Conservation (phyloP, 2,888 invertebrate species). For the Phyto melanocephala region DNA sequence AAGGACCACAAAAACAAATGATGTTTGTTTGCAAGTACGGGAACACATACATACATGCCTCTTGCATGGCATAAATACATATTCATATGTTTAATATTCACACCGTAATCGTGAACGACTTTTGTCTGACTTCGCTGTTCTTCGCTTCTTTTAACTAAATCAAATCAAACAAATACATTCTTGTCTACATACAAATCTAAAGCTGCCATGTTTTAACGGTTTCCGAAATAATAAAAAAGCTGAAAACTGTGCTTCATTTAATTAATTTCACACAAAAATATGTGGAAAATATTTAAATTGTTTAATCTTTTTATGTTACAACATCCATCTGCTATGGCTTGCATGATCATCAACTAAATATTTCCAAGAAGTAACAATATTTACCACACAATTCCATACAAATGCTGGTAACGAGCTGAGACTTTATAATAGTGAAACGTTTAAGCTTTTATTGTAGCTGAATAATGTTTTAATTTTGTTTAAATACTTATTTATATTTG, state of each 20-base stretch:
- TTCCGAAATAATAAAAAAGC: conserved; percentile 17
- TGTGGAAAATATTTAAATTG: conserved; percentile 16
- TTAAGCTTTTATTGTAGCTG: neutral
- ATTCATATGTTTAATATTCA: conserved; percentile 10
- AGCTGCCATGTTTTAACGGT: conserved; percentile 31
- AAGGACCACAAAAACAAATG: neutral
- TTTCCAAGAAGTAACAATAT: conserved; percentile 23
- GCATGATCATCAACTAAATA: neutral
- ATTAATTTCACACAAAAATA: conserved; percentile 50
- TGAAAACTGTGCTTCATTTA: conserved; percentile 23
- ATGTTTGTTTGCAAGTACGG: neutral
- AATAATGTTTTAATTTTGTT: neutral
- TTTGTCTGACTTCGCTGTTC: neutral
- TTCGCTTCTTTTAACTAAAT: conserved; percentile 5
- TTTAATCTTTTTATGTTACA: neutral
- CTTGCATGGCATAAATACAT: neutral
- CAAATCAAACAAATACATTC: neutral
- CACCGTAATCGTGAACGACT: conserved; percentile 22
- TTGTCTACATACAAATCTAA: neutral
- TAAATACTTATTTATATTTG: too few species aligned
- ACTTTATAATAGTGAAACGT: neutral
- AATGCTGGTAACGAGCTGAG: neutral
- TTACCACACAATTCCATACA: neutral
- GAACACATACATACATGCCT: neutral
- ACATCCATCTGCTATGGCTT: too few species aligned